phyloP scores from a whole-genome alignment of 53 echinoderm and acorn worm species.

The Echinarachnius parma region DNA sequence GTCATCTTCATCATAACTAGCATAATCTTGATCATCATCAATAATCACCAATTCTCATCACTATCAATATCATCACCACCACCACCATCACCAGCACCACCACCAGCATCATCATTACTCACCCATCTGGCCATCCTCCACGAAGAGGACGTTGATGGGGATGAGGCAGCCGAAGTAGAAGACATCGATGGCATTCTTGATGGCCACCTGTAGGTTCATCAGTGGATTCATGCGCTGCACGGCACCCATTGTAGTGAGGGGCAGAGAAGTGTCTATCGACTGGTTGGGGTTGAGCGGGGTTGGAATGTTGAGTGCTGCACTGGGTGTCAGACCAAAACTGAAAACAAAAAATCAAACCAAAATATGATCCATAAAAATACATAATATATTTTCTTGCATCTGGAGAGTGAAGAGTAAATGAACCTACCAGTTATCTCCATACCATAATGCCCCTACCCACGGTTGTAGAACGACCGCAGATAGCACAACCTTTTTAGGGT shows the following conservation, averaged over 20 bases:
- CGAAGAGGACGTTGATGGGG: slow-evolving; percentile 63
- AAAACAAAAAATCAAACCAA: not conserved
- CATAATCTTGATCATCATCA: not conserved
- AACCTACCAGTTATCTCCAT: no score
- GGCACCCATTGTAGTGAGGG: slow-evolving; percentile 56
- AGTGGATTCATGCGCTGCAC: slow-evolving; percentile 90
- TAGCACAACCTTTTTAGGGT: no score
- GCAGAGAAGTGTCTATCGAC: slow-evolving; percentile 62
- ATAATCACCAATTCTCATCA: not conserved
- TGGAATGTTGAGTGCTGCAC: slow-evolving; percentile 53
- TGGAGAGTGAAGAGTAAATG: no score
- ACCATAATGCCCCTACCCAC: no score
- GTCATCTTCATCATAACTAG: not conserved
- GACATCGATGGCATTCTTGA: slow-evolving; percentile 91
- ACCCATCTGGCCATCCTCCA: slow-evolving; percentile 94
- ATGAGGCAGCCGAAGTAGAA: slow-evolving; percentile 75
- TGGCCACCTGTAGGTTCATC: slow-evolving; percentile 76
- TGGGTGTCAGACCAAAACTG: slow-evolving; percentile 87
- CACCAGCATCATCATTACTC: slow-evolving; percentile 18
- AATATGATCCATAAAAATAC: no score
- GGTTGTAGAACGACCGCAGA: no score
- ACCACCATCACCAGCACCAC: not conserved
- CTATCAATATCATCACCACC: not conserved
- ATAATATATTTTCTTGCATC: no score
- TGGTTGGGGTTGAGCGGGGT: slow-evolving; percentile 83